Conservation (phyloP, 2,797 vertebrate species). For the Carapus acus region DNA sequence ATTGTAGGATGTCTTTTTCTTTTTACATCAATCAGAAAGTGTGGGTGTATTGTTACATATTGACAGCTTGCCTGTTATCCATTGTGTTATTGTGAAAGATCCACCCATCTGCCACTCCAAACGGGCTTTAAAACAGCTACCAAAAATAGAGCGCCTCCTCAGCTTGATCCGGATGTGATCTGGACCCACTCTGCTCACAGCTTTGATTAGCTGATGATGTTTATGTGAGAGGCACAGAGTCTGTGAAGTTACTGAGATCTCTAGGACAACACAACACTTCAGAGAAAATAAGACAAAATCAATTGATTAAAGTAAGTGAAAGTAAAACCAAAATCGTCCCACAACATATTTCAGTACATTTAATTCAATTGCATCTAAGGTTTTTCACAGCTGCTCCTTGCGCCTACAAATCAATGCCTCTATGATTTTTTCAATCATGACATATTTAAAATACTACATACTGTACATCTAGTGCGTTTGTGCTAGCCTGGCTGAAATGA, state of each 20-base stretch:
- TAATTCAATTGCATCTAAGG: no score
- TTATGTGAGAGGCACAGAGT: constrained; percentile 9
- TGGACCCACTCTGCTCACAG: constrained; percentile 13
- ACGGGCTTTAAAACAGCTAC: constrained; percentile 13
- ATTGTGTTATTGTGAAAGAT: constrained; percentile 44
- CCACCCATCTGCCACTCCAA: constrained; percentile 44
- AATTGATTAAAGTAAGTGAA: neutral
- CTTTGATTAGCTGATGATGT: constrained; percentile 2
- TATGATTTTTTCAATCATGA: no score
- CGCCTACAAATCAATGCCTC: no score
- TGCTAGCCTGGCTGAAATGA: no score
- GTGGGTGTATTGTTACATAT: constrained; percentile 31
- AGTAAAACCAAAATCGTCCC: neutral
- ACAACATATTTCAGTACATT: no score
- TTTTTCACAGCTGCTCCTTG: no score
- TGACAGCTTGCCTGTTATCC: constrained; percentile 51
- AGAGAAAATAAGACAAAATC: neutral
- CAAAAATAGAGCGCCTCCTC: constrained; percentile 34
- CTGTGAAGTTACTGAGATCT: constrained; percentile 3
- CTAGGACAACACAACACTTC: constrained; percentile 1
- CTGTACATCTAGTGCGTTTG: no score
- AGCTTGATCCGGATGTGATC: constrained; percentile 43
- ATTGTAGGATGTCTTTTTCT: constrained; percentile 28
- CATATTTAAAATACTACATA: no score
- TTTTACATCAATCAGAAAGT: constrained; percentile 30